phyloP scores from a whole-genome alignment of 53 echinoderm and acorn worm genomes.

The Temnopleurus reevesii region DNA sequence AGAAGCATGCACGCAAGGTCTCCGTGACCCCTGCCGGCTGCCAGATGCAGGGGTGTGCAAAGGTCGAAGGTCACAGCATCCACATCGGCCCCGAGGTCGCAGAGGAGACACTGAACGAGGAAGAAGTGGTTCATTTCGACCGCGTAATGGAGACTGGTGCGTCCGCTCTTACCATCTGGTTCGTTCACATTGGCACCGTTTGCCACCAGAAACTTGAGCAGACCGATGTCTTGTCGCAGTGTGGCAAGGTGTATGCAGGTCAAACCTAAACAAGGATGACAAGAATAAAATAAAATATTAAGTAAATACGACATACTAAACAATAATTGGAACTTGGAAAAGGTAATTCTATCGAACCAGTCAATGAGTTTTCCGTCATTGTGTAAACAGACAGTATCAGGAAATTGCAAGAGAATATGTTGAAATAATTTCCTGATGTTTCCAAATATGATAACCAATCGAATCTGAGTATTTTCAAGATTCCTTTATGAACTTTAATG shows the following conservation, averaged over 20 bases:
- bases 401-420: neutral
- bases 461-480: too few relatives aligned
- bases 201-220: conserved; percentile 65
- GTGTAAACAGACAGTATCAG: neutral
- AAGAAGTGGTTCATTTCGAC: conserved; percentile 72
- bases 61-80: conserved; percentile 87
- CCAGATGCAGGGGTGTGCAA: conserved; percentile 89
- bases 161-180: conserved; percentile 90
- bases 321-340: too few relatives aligned
- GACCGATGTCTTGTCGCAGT: conserved; percentile 35
- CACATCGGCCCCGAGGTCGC: conserved; percentile 65
- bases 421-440: neutral
- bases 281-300: neutral
- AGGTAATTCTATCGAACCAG: too few relatives aligned
- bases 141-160: conserved; percentile 83
- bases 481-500: too few relatives aligned
- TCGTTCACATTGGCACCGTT: conserved; percentile 81
- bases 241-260: conserved; percentile 88
- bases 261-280: conserved; percentile 66
- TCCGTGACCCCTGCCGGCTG: conserved; percentile 72
- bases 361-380: neutral
- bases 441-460: neutral
- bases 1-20: conserved; percentile 63
- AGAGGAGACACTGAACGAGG: conserved; percentile 66
- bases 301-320: neutral